Base-by-base conservation (phyloP, 2,888 invertebrate species). In the Polymixis flavicincta region DNA sequence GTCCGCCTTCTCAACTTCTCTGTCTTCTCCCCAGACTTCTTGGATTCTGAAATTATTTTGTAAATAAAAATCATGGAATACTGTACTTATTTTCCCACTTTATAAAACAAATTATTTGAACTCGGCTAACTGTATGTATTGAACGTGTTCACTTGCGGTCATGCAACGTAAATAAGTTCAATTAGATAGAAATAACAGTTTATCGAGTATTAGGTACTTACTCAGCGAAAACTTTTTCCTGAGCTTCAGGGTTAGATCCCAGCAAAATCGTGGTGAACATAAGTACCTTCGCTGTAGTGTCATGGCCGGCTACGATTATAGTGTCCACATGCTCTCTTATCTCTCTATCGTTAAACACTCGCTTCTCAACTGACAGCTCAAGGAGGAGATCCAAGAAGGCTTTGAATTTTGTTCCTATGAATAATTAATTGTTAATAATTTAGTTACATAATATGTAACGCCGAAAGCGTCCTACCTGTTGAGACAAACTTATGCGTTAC, bases 261-360 rank as follows among this genome's bases (percentile, higher is more conserved):
- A 97, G 82, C 78, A 96, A 84, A 66, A 95, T 82, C 65, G 96
- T 86, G 0, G 94, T 92, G 76, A 92, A 96, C 92, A 95, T 93
- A 2, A 96, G 90, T 0, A 94, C 95, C 9, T 93, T 93, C 0
- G 97, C 95, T 0, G 95, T 94, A 0, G 96, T 97, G 81, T 97
- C 96, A 85, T 96, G 95, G 76, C 97, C 97, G 2, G 96, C 97
- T 4, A 97, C 95, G 76, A 97, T 96, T 92, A 97, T 97, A 0
- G 97, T 97, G 81, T 97, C 96, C 1, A 97, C 97, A 86, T 97
- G 97, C 76, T 97, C 96, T 77, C 96, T 90, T 14, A 97, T 92
- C 86, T 97, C 97, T 69, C 92, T 89, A 84, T 97, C 96, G 9
- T 95, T 96, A 9, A 97, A 94, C 0, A 90, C 94, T 0, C 89